Evolutionary conservation across 2,888 invertebrate genomes (phyloP), one percentile per base, ranked within the genome.

Genomic region (Chorisops tibialis): DNA sequence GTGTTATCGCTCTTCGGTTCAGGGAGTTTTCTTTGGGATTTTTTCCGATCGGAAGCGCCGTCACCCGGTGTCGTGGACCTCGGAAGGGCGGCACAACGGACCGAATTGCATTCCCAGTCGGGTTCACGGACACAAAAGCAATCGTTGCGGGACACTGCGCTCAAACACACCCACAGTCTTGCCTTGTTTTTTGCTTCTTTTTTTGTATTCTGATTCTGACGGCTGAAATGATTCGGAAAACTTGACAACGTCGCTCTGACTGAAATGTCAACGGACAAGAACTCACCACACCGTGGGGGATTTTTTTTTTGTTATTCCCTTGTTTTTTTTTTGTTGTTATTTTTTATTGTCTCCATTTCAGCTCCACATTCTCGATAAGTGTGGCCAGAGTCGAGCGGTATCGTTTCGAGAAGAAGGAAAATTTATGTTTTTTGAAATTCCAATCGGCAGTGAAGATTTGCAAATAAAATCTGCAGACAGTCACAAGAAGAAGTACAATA

Each of bases 201-300:
- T 30, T 9, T 30, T n/a, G 39, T 12, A 5, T 35, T 43, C 45
- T 35, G 38, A 14, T 50, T 59, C 56, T 48, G 47, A 56, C 47
- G 24, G 48, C 37, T 24, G 38, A 47, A 21, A 35, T 54, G 50
- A 30, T 21, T 49, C n/a, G 56, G 43, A 45, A 61, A 60, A 63
- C 19, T 30, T 58, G 63, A 61, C 63, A 61, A 61, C 63, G 51
- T 30, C 37, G 61, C 63, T 19, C 39, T 5, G 43, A 41, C 22
- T 11, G 51, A 63, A 63, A 61, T 63, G 63, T 63, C 63, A 63
- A 63, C 63, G 43, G 5, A 45, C 43, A 56, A 14, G 16, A 56
- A 56, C 19, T 56, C 56, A 56, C 56, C 63, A 63, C 63, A 41
- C 60, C 43, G 60, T 52, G 60, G 63, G 63, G 50, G 61, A 45